Percentiles rank a stretch among this genome's conserved stretches.
phyloP scores from a whole-genome alignment of 35 echinoderm and acorn worm species.

The Apostichopus californicus region DNA sequence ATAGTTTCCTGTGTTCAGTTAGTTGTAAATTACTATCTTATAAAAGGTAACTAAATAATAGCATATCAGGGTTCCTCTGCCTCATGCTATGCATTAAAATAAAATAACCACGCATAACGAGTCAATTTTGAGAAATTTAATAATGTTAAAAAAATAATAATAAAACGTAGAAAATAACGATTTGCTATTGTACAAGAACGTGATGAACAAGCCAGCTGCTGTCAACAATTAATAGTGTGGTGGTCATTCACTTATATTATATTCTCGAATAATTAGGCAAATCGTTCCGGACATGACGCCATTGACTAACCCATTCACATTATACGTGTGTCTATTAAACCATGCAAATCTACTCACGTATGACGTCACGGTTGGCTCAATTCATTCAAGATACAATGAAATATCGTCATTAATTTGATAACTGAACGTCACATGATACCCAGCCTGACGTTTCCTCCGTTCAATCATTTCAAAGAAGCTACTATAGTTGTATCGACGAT shows the following conservation, averaged over 20 bases:
- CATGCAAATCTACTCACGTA: background rate
- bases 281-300: background rate
- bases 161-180: too few species aligned
- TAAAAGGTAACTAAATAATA: too few species aligned
- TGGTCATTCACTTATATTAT: background rate
- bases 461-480: background rate
- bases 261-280: background rate
- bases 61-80: too few species aligned
- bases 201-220: background rate
- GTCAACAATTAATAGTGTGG: background rate
- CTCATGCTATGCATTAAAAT: too few species aligned
- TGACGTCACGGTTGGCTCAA: background rate
- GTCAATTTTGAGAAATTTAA: too few species aligned
- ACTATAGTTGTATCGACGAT: too few species aligned
- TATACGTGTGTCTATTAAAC: background rate
- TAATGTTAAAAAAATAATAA: too few species aligned
- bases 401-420: conserved; percentile 4
- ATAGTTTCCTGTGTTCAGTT: too few species aligned
- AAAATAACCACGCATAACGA: too few species aligned
- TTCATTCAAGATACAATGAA: background rate
- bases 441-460: background rate
- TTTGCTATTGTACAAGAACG: background rate
- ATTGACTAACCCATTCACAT: background rate
- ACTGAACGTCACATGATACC: background rate
- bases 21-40: too few species aligned